phyloP scores from a whole-genome alignment of 2,797 vertebrate genomes.

The Xiphophorus birchmanni region DNA sequence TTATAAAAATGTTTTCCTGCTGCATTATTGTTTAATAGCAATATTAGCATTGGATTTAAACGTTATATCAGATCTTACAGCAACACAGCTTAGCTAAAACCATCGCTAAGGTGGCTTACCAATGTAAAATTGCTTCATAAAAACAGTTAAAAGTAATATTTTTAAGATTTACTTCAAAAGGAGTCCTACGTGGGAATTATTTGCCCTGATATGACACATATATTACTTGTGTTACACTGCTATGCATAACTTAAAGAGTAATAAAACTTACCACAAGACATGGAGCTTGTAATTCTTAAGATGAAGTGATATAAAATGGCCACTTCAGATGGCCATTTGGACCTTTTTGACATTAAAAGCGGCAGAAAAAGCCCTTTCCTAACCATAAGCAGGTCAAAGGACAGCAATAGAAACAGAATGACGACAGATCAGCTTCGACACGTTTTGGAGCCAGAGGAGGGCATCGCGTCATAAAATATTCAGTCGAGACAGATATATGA shows the following conservation, averaged over 20 bases:
- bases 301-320: slow-evolving; percentile 28
- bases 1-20: not conserved
- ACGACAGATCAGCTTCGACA: slow-evolving; percentile 25
- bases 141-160: not conserved
- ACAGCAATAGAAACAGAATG: slow-evolving; percentile 5
- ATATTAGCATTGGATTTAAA: not conserved
- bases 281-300: slow-evolving; percentile 6
- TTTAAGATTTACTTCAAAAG: not conserved
- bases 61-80: not conserved
- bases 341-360: slow-evolving; percentile 20
- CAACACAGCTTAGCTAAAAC: not conserved
- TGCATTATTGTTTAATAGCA: not conserved
- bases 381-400: slow-evolving; percentile 14
- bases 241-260: slow-evolving; percentile 27
- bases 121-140: not conserved
- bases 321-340: slow-evolving; percentile 41
- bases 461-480: slow-evolving; percentile 61
- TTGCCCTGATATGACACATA: not conserved
- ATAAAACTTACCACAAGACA: slow-evolving; percentile 23
- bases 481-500: slow-evolving; percentile 48
- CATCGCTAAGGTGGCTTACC: not conserved
- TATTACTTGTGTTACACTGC: not conserved
- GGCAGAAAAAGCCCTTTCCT: slow-evolving; percentile 12
- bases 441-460: slow-evolving; percentile 32
- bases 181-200: not conserved